phyloP scores from a whole-genome alignment of 1,140 invertebrate species.

The Dendroctonus valens region DNA sequence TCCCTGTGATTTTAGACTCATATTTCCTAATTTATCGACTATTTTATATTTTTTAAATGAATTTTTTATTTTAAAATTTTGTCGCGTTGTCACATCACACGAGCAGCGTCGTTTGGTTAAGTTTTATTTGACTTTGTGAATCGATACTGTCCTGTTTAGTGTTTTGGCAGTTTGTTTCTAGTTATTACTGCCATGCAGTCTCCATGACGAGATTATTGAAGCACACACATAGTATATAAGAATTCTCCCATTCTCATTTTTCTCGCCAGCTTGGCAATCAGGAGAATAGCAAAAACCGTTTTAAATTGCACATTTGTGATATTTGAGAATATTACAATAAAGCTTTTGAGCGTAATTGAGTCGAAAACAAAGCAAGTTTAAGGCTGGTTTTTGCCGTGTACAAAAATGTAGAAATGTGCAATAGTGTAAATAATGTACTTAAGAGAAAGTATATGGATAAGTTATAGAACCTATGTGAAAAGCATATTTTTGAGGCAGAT shows the following conservation, averaged over 20 bases:
- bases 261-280: too few relatives aligned
- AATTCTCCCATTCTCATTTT: too few relatives aligned
- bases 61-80: slow-evolving; percentile 36
- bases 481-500: slow-evolving; percentile 38
- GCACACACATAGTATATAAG: too few relatives aligned
- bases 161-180: slow-evolving; percentile 5
- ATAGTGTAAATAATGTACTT: slow-evolving; percentile 22
- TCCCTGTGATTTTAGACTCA: too few relatives aligned
- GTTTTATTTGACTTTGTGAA: slow-evolving; percentile 42
- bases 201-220: too few relatives aligned
- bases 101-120: slow-evolving; percentile 45
- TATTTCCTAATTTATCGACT: too few relatives aligned
- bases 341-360: too few relatives aligned
- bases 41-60: slow-evolving; percentile 15
- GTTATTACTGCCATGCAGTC: slow-evolving; percentile 2
- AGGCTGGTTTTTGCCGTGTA: too few relatives aligned
- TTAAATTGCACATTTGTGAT: too few relatives aligned
- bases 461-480: slow-evolving; percentile 25
- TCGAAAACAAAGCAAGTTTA: too few relatives aligned
- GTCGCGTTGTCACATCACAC: slow-evolving; percentile 45
- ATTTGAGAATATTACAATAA: too few relatives aligned
- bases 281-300: too few relatives aligned
- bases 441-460: slow-evolving; percentile 1
- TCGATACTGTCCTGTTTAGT: slow-evolving; percentile 4
- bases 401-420: slow-evolving; percentile 14